phyloP scores from a whole-genome alignment of 2,113 vertebrate genomes.

The Nesoenas mayeri region DNA sequence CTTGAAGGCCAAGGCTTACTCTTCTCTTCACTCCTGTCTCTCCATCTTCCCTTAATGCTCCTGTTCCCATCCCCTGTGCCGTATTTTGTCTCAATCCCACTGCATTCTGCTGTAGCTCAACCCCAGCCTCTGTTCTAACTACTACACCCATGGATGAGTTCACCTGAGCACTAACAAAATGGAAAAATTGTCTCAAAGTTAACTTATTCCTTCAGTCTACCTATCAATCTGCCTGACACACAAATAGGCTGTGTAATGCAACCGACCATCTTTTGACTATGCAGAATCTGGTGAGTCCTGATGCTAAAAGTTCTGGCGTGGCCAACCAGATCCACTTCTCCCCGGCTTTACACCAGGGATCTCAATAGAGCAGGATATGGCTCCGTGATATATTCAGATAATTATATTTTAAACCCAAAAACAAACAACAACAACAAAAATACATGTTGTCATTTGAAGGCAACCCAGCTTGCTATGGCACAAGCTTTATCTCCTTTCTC shows the following conservation, averaged over 20 bases:
- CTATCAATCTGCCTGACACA: not conserved
- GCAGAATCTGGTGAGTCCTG: not conserved
- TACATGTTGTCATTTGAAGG: not conserved
- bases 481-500: not conserved
- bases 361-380: not conserved
- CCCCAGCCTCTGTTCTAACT: not conserved
- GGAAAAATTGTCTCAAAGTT: not conserved
- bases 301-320: accelerated
- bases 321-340: not conserved
- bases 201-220: not conserved
- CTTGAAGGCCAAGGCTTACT: not conserved
- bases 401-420: not conserved
- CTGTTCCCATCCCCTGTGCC: not conserved
- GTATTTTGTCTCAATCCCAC: not conserved
- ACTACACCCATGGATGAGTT: not conserved
- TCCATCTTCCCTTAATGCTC: not conserved
- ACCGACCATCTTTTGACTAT: not conserved
- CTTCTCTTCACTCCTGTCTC: not conserved
- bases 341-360: not conserved
- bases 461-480: accelerated
- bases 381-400: not conserved
- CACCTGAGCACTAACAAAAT: not conserved
- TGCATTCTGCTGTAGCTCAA: not conserved
- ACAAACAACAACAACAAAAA: not conserved
- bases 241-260: not conserved